Conservation (phyloP, 2,113 vertebrate species). For the Triplophysa tibetana region DNA sequence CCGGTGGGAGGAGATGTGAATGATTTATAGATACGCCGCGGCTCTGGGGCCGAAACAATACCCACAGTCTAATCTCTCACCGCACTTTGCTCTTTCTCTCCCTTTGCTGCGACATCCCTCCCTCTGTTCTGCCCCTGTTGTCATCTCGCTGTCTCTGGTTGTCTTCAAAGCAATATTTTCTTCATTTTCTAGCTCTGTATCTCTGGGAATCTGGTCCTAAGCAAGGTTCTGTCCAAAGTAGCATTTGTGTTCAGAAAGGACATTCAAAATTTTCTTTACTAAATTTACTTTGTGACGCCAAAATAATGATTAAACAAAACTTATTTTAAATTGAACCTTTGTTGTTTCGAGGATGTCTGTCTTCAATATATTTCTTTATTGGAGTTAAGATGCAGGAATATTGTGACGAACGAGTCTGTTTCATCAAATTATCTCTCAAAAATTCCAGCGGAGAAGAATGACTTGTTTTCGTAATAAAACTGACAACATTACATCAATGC, state of each 20-base stretch:
- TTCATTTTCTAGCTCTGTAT: slow-evolving; percentile 52
- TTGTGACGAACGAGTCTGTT: slow-evolving; percentile 15
- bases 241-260: neutral
- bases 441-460: slow-evolving; percentile 26
- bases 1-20: slow-evolving; percentile 51
- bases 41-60: slow-evolving; percentile 46
- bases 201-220: neutral
- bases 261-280: neutral
- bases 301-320: too few species aligned
- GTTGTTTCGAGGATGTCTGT: neutral
- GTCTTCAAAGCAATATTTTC: slow-evolving; percentile 30
- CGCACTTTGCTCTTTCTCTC: slow-evolving; percentile 43
- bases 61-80: slow-evolving; percentile 15
- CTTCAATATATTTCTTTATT: neutral
- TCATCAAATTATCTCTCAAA: slow-evolving; percentile 9
- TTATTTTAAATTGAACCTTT: neutral
- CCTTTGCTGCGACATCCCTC: neutral
- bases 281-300: too few species aligned
- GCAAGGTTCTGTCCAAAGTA: neutral
- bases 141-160: slow-evolving; percentile 23
- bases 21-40: slow-evolving; percentile 52
- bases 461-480: slow-evolving; percentile 21
- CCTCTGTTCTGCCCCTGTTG: neutral
- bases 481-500: slow-evolving; percentile 47
- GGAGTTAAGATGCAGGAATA: neutral